Conservation (phyloP, 2,797 vertebrate genomes). For the Pachyuromys duprasi region DNA sequence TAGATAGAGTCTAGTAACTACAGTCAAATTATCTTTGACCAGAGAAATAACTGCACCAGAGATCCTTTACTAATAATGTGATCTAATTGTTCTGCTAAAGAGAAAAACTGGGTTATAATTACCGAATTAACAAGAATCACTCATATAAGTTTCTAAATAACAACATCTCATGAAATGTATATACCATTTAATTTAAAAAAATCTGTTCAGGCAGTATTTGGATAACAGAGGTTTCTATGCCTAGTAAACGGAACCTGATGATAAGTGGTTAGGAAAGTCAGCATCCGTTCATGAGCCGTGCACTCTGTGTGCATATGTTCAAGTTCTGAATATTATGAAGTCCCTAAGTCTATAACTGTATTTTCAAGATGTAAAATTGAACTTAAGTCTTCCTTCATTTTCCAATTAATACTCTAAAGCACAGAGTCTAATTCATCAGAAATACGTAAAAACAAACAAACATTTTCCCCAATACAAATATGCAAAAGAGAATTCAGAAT, state of each 20-base stretch:
- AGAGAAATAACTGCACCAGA: slow-evolving; percentile 46
- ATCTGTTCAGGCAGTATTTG: not conserved
- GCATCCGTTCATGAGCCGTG: not conserved
- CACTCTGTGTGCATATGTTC: not conserved
- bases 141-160: not conserved
- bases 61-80: slow-evolving; percentile 27
- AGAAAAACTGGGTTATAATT: not conserved
- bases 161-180: not conserved
- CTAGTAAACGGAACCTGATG: not conserved
- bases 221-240: not conserved
- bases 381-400: not conserved
- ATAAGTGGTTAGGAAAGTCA: not conserved
- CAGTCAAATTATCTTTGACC: slow-evolving; percentile 70
- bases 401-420: not conserved
- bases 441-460: not conserved
- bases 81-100: not conserved
- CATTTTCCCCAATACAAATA: not conserved
- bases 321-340: not conserved
- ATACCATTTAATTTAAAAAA: not conserved
- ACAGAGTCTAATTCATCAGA: not conserved
- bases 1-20: slow-evolving; percentile 65
- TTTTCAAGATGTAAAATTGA: not conserved
- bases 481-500: not conserved
- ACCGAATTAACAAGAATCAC: not conserved
- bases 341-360: not conserved